These are phyloP conservation scores for Megalurothrips usitatus DNA, from an alignment of 2,888 invertebrate genomes.

Conservation along the genomic window DNA sequence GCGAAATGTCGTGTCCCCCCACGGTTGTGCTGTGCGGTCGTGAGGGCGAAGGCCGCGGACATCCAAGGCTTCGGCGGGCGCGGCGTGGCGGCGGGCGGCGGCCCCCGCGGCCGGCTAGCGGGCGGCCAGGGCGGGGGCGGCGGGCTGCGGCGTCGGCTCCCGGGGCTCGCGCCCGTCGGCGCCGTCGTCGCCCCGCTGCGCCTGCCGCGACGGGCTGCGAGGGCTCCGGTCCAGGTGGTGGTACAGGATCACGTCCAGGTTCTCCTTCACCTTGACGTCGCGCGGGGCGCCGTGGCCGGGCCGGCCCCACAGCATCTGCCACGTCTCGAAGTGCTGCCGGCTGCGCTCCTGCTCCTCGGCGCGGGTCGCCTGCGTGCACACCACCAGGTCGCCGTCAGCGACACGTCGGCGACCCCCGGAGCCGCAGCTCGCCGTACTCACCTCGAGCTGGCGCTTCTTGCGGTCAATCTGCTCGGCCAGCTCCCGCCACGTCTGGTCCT, in stretches of 20 bases:
- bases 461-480: conserved; percentile 12
- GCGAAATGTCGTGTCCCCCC: not conserved
- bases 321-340: conserved; percentile 67
- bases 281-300: conserved; percentile 64
- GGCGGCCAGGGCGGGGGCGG: not conserved
- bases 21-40: not conserved
- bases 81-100: not conserved
- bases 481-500: conserved; percentile 4
- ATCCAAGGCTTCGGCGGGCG: not conserved
- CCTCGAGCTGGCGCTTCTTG: not conserved
- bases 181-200: not conserved
- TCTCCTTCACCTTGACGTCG: conserved; percentile 41
- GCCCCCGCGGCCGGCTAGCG: not conserved
- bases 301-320: conserved; percentile 73
- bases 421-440: too few relatives aligned
- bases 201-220: not conserved
- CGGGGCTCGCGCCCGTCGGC: not conserved
- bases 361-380: conserved; percentile 52
- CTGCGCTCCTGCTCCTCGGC: conserved; percentile 61
- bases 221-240: conserved; percentile 35
- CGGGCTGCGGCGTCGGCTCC: not conserved
- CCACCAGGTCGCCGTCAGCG: conserved; percentile 39
- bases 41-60: not conserved
- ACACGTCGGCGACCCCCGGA: too few relatives aligned
- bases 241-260: conserved; percentile 46